phyloP scores from a whole-genome alignment of 2,888 invertebrate genomes.

The Tortricodes alternella region DNA sequence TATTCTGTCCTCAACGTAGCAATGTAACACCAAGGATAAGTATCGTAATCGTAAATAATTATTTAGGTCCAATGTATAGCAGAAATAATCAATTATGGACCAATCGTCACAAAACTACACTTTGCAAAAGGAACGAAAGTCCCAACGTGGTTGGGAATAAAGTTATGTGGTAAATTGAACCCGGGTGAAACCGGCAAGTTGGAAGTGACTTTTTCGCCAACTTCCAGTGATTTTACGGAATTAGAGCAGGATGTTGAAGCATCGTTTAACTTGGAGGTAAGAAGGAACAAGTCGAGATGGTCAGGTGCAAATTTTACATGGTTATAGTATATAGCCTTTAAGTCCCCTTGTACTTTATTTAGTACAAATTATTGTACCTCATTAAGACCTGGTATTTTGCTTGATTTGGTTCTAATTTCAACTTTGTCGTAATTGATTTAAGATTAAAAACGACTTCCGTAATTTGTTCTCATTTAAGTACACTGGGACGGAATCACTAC shows the following conservation, averaged over 20 bases:
- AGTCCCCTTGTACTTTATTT: too few relatives aligned
- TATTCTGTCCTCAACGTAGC: too few relatives aligned
- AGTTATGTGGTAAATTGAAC: conserved; percentile 65
- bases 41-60: not conserved
- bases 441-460: too few relatives aligned
- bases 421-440: too few relatives aligned
- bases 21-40: not conserved
- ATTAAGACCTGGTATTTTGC: too few relatives aligned
- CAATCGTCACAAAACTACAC: conserved; percentile 68
- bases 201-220: conserved; percentile 79
- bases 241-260: conserved; percentile 69
- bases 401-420: too few relatives aligned
- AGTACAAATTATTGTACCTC: too few relatives aligned
- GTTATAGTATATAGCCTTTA: too few relatives aligned
- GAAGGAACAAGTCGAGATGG: not conserved
- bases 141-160: conserved; percentile 62
- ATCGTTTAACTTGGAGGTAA: conserved; percentile 75
- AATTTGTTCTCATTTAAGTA: too few relatives aligned
- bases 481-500: too few relatives aligned
- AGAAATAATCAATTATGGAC: conserved; percentile 82
- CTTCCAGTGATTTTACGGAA: conserved; percentile 61
- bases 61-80: conserved; percentile 68
- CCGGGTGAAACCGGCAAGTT: conserved; percentile 77
- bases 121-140: conserved; percentile 60
- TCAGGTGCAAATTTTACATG: too few relatives aligned